Base-by-base conservation (phyloP, 2,113 vertebrate species). In the Gopherus evgoodei region DNA sequence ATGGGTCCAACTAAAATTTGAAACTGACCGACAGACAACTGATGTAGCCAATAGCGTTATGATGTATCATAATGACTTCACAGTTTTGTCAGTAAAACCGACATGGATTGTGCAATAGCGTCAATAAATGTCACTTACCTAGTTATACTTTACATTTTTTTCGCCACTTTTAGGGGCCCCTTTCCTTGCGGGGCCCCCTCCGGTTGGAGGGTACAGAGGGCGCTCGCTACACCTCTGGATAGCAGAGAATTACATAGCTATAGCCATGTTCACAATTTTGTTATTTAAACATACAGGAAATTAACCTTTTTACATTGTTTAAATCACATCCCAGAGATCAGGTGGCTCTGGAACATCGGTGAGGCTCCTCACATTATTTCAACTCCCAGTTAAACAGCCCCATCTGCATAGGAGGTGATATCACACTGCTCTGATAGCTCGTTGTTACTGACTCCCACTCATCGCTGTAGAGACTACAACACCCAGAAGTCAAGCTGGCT, bases 371-470 rank as follows among this genome's bases (percentile, higher is more conserved):
- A 35, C 0, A 0, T 14, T 44, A 31, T 35, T 84, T 83, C 56
- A 76, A 31, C 16, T 4, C 24, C 4, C 90, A 89, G 35, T 6
- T 4, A 89, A 81, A n/a, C 35, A 42, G 31, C 10, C 17, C 4
- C n/a, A 56, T 49, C 27, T 44, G 0, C 1, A n/a, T 69, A n/a
- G 17, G 14, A 47, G 1, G 12, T 27, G 83, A 25, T 19, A 6
- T 14, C 27, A 49, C 52, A 31, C 1, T 2, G 3, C 31, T 50
- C 0, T 0, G 19, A 57, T 42, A 27, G 1, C 53, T 62, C 4
- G 29, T 21, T 38, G 27, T 59, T 91, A 81, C 65, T 16, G 49
- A 42, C 4, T 35, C n/a, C 19, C 47, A 76, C 2, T 5, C 11
- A 27, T 3, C 35, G n/a, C 62, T 11, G 2, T 76, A 21, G 14